Base-by-base conservation (phyloP, 2,113 vertebrate genomes). In the Brienomyrus brachyistius region DNA sequence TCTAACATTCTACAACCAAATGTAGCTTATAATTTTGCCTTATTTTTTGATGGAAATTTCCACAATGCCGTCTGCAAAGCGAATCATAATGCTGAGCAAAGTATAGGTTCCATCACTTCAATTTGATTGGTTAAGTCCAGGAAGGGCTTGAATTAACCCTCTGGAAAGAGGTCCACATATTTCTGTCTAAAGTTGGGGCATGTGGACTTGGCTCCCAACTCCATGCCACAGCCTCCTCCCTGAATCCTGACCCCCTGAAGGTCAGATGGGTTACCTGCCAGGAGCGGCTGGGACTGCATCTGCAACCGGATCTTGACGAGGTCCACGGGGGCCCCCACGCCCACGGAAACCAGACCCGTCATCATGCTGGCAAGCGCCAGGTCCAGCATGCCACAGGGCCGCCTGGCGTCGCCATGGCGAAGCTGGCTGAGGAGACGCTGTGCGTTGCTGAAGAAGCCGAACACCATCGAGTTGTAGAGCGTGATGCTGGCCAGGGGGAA, bases 271-370 rank as follows among this genome's bases (percentile, higher is more conserved):
- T 9, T 95, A 99, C 98, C 98, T 96, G 96, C 80, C 0, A 59
- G 80, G 80, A 97, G 91, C 0, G 94, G 90, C 93, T 97, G 96
- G 0, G 96, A 97, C 94, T 99, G 98, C 98, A 99, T 98, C 92
- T 99, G 98, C 0, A 99, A 96, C 87, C 98, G 93, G 93, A 98
- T 99, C 96, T 99, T 99, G 40, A 99, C 96, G 91, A 99, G 95
- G 50, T 99, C 98, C 90, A 99, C 97, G 0, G 98, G 98, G 0
- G 96, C 95, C 9, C 98, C 98, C 0, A 99, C 93, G 11, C 95
- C 95, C 0, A 98, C 98, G 0, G 98, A 99, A 90, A 98, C 59
- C 13, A 96, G 82, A 0, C 98, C 98, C 0, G 98, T 95, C 91
- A 96, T 92, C 92, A 96, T 91, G 93, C 98, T 99, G 93, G 98